These are phyloP conservation scores for Puma concolor DNA, from an alignment of 2,113 vertebrate genomes.

Conservation along the genomic window DNA sequence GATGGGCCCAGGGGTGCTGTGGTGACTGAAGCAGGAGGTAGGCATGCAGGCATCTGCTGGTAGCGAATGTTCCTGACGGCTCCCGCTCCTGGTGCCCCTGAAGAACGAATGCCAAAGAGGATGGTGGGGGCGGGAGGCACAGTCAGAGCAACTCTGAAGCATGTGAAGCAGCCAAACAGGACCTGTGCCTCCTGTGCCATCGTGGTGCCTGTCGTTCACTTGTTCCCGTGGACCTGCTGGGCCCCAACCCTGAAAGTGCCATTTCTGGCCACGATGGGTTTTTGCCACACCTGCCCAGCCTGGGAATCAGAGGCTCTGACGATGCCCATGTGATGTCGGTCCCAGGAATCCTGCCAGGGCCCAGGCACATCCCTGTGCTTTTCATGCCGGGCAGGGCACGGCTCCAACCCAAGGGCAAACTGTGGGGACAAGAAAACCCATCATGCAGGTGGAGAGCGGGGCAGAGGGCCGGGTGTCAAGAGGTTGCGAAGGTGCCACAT, in stretches of 20 bases:
- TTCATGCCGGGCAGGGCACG: neutral
- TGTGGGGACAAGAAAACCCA: neutral
- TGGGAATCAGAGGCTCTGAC: neutral
- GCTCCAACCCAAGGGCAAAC: neutral
- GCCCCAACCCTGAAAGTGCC: neutral
- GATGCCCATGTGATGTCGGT: neutral
- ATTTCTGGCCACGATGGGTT: neutral
- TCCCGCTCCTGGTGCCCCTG: neutral
- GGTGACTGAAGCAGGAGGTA: neutral
- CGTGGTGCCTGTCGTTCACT: accelerated
- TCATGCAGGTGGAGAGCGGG: neutral
- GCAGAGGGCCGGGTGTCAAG: neutral
- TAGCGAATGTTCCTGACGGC: neutral
- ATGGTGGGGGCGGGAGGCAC: neutral
- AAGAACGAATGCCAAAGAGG: neutral
- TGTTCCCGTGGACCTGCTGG: accelerated
- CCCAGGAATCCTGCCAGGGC: neutral
- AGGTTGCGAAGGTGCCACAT: accelerated
- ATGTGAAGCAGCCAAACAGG: too few relatives aligned
- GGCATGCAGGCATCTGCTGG: neutral
- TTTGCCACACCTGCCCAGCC: too few relatives aligned
- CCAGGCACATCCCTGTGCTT: neutral
- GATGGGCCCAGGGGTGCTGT: neutral
- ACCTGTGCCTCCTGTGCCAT: accelerated
- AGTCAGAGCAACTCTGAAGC: neutral